phyloP scores from a whole-genome alignment of 2,113 vertebrate genomes.

The Madoqua kirkii region DNA sequence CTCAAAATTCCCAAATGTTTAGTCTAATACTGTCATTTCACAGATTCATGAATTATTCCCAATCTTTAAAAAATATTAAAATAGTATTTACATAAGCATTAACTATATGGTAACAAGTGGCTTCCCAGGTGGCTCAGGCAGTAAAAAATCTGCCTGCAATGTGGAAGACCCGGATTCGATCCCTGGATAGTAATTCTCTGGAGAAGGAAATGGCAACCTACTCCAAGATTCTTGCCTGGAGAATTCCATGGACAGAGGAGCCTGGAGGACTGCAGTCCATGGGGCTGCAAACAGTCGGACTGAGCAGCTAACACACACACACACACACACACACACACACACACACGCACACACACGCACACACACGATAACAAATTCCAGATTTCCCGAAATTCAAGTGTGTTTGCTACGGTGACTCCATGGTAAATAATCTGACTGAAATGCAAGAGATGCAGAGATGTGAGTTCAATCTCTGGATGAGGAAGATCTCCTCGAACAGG shows the following conservation, averaged over 20 bases:
- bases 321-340: background rate
- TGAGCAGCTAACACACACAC: background rate
- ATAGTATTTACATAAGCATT: background rate
- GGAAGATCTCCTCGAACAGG: background rate
- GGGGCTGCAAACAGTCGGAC: background rate
- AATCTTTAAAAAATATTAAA: background rate
- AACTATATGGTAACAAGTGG: background rate
- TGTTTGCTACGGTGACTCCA: background rate
- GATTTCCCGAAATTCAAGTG: background rate
- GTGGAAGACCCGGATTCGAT: fast-evolving
- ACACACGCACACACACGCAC: background rate
- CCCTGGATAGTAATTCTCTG: background rate
- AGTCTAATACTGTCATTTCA: background rate
- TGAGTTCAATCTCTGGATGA: background rate
- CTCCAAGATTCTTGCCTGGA: background rate
- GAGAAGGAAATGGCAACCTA: background rate
- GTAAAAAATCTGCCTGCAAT: background rate
- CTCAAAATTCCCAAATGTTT: background rate
- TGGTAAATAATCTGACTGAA: background rate
- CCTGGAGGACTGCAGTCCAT: background rate
- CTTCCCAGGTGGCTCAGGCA: background rate
- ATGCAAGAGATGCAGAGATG: background rate
- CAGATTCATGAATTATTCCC: background rate
- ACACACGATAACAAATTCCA: background rate
- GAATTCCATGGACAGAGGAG: background rate